phyloP scores from a whole-genome alignment of 2,113 vertebrate species.

The Illadopsis cleaveri region DNA sequence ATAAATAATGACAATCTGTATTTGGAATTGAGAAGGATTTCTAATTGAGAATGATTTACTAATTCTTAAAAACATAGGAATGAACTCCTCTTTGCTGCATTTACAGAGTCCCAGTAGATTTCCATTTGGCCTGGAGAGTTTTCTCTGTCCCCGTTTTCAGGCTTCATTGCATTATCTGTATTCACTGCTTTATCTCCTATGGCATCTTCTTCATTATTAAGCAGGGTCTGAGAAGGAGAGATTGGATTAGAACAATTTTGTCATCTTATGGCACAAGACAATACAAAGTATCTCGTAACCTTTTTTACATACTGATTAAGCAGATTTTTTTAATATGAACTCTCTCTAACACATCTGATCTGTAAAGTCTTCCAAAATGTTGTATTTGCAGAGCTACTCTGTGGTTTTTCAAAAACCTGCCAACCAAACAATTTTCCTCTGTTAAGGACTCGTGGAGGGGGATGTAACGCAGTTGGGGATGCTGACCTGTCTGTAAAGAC shows the following conservation, averaged over 20 bases:
- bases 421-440: not conserved
- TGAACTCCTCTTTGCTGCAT: not conserved
- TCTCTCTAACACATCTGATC: not conserved
- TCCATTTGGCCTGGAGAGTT: constrained; percentile 34
- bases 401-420: not conserved
- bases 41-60: not conserved
- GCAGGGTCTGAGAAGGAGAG: not conserved
- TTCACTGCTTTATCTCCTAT: constrained; percentile 19
- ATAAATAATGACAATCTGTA: not conserved
- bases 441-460: not conserved
- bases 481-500: not conserved
- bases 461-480: not conserved
- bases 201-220: constrained; percentile 33
- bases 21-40: not conserved
- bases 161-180: constrained; percentile 11
- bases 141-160: constrained; percentile 16
- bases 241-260: not conserved
- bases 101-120: constrained; percentile 10
- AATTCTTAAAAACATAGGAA: not conserved
- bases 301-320: not conserved
- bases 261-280: not conserved
- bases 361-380: not conserved
- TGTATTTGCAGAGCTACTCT: not conserved
- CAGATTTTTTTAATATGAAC: not conserved
- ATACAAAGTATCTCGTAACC: not conserved